Evolutionary conservation across 2,113 vertebrate species (phyloP).

Genomic region (Epinephelus fuscoguttatus): DNA sequence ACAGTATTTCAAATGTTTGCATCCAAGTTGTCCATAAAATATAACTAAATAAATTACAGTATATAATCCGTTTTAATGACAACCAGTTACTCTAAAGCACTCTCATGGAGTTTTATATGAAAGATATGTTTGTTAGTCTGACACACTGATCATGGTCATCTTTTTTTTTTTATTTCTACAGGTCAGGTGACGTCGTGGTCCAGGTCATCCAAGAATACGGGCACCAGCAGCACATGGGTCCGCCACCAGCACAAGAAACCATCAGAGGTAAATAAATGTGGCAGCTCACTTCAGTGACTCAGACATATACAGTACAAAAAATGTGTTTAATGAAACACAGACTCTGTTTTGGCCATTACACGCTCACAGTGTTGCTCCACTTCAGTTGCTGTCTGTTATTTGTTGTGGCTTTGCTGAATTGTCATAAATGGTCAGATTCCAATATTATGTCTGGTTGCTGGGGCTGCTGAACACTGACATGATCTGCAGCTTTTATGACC

Average conservation of each 20-base stretch:
- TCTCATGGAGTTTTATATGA: not conserved
- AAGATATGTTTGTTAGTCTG: not conserved
- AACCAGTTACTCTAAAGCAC: not conserved
- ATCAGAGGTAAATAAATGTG: conserved; percentile 88
- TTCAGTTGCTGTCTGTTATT: conserved; percentile 26
- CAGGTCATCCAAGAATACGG: conserved; percentile 89
- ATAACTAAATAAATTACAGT: too few species aligned
- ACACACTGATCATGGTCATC: not conserved
- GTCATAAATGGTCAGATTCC: conserved; percentile 23
- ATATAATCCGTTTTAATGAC: too few species aligned
- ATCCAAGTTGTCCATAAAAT: too few species aligned
- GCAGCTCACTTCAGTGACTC: conserved; percentile 26
- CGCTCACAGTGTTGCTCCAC: conserved; percentile 25
- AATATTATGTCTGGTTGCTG: conserved; percentile 4
- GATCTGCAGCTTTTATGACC: conserved; percentile 15
- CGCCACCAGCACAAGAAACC: conserved; percentile 96
- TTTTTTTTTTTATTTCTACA: conserved; percentile 61
- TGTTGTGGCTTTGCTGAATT: conserved; percentile 28
- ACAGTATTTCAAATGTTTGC: too few species aligned
- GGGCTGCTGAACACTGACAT: conserved; percentile 7
- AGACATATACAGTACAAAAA: not conserved
- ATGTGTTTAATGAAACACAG: conserved; percentile 34
- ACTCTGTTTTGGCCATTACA: conserved; percentile 27
- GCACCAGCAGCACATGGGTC: conserved; percentile 92
- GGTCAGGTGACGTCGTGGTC: conserved; percentile 93